Conservation (phyloP, 2,888 invertebrate genomes). For the Caenorhabditis doughertyi region DNA sequence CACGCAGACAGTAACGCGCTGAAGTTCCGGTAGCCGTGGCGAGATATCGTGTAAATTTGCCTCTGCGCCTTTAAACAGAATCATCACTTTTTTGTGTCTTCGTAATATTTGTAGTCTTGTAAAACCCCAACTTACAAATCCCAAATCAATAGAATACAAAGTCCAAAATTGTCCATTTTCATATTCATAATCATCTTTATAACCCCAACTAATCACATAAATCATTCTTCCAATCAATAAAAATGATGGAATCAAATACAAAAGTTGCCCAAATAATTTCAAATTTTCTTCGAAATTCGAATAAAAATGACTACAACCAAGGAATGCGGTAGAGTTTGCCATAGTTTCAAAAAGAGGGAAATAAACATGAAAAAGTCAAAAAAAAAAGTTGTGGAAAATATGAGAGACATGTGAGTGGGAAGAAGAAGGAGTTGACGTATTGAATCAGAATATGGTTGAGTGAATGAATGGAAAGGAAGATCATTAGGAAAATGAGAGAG, state of each 20-base stretch:
- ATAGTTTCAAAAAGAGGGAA: no score
- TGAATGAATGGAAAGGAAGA: no score
- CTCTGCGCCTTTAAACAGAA: no score
- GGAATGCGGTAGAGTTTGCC: slow-evolving; percentile 41
- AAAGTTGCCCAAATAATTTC: slow-evolving; percentile 25
- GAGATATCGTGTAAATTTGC: no score
- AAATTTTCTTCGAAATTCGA: slow-evolving; percentile 35
- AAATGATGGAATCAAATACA: slow-evolving; percentile 23
- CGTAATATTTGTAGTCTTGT: no score
- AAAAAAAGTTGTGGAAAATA: background rate
- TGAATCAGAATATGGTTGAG: no score
- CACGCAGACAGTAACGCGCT: no score
- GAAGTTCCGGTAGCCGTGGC: no score
- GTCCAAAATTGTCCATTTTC: slow-evolving; percentile 23
- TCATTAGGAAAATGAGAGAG: no score
- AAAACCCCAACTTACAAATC: background rate
- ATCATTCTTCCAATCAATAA: slow-evolving; percentile 28
- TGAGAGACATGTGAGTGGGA: no score
- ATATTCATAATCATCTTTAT: slow-evolving; percentile 26
- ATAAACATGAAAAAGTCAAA: background rate
- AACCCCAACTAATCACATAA: slow-evolving; percentile 8
- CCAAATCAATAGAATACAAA: slow-evolving; percentile 10
- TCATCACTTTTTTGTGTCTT: no score
- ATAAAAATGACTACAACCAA: slow-evolving; percentile 37
- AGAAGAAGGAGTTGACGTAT: no score